A percentile compares a stretch with the other conserved stretches of the same genome.
Conservation (phyloP, 1,140 invertebrate species). For the roundworm (Caenorhabditis elegans) region WBcel235 BX284605.5:11349501-11350000, state of each 20-base stretch:
- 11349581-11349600: background rate
- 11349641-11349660: conserved; percentile 46
- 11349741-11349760: conserved; percentile 16
- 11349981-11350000: no score
- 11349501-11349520: background rate
- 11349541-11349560: background rate
- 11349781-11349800: background rate
- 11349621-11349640: conserved; percentile 45
- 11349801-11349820: conserved; percentile 44
- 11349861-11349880: conserved; percentile 38
- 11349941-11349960: no score
- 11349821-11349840: conserved; percentile 40
- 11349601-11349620: conserved; percentile 26
- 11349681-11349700: conserved; percentile 47
- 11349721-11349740: conserved; percentile 38
- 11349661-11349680: conserved; percentile 45
- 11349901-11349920: no score
- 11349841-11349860: conserved; percentile 39
- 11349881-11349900: conserved; percentile 43
- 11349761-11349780: background rate
- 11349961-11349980: no score
- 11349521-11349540: conserved; percentile 11
- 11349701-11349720: conserved; percentile 42
- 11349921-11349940: no score
- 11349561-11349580: background rate